Percentiles rank a stretch among this genome's conserved stretches.
These are phyloP conservation scores for Ahaetulla prasina DNA, from an alignment of 2,113 vertebrate species.

Conservation along the genomic window DNA sequence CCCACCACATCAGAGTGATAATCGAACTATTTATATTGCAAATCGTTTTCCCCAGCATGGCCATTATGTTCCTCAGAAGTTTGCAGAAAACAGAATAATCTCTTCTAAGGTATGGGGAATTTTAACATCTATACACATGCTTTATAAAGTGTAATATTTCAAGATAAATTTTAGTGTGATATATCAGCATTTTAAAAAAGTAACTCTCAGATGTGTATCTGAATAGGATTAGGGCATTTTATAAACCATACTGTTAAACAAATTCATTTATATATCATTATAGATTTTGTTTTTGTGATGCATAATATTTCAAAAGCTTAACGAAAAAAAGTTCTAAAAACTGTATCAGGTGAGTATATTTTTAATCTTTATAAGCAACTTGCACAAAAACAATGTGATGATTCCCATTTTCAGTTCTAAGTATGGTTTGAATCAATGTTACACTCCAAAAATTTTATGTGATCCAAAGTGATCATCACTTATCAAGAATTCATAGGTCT, in stretches of 20 bases:
- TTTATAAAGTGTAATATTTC: neutral
- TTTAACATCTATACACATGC: neutral
- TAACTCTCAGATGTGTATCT: neutral
- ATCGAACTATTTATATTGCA: constrained; percentile 93
- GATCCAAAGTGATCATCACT: too few relatives aligned
- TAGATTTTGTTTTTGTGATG: neutral
- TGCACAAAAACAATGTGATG: neutral
- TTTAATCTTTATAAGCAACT: neutral
- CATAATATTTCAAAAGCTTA: neutral
- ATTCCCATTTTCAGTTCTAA: neutral
- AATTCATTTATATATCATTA: neutral
- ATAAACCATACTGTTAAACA: neutral
- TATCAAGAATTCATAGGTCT: neutral
- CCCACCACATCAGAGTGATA: constrained; percentile 96
- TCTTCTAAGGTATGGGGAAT: constrained; percentile 90
- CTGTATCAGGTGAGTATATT: neutral
- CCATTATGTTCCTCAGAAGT: constrained; percentile 93
- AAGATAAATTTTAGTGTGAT: neutral
- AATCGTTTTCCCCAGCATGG: constrained; percentile 93
- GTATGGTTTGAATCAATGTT: neutral
- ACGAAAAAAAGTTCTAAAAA: neutral
- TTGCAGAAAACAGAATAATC: constrained; percentile 95
- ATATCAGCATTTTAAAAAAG: neutral
- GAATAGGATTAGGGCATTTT: neutral
- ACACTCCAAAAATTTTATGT: too few relatives aligned